Percentiles rank a stretch among this genome's conserved stretches.
Evolutionary conservation across 2,888 invertebrate species (phyloP).

Genomic region (Phyllotreta striolata): DNA sequence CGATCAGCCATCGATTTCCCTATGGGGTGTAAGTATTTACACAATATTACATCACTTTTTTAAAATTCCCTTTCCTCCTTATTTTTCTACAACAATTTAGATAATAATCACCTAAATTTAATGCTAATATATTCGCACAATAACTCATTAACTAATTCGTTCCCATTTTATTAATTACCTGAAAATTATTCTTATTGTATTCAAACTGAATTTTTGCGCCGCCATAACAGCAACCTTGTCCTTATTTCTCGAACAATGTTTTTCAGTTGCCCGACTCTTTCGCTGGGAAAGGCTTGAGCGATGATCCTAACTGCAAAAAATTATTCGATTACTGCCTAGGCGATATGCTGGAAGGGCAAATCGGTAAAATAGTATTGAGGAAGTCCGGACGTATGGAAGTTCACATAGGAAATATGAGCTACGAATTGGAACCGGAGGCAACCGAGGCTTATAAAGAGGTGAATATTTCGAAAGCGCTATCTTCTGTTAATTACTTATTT

Average conservation of each 20-base stretch:
- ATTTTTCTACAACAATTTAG: too few species aligned
- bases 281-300: conserved; percentile 55
- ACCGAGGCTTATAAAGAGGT: conserved; percentile 36
- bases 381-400: conserved; percentile 56
- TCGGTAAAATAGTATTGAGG: conserved; percentile 55
- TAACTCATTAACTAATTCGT: conserved; percentile 1
- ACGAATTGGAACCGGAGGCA: conserved; percentile 50
- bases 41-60: conserved; percentile 6
- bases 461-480: conserved; percentile 24
- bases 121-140: conserved; percentile 2
- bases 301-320: conserved; percentile 52
- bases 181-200: conserved; percentile 9
- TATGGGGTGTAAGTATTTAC: conserved; percentile 50
- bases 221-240: neutral
- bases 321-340: conserved; percentile 52
- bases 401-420: conserved; percentile 52
- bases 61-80: too few species aligned
- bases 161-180: neutral
- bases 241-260: conserved; percentile 7
- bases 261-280: conserved; percentile 57
- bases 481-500: conserved; percentile 5
- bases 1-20: conserved; percentile 51
- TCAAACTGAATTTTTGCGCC: conserved; percentile 9
- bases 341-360: conserved; percentile 56
- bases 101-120: conserved; percentile 1